Conservation (phyloP, 1,140 invertebrate species). For the Euwallacea fornicatus region DNA sequence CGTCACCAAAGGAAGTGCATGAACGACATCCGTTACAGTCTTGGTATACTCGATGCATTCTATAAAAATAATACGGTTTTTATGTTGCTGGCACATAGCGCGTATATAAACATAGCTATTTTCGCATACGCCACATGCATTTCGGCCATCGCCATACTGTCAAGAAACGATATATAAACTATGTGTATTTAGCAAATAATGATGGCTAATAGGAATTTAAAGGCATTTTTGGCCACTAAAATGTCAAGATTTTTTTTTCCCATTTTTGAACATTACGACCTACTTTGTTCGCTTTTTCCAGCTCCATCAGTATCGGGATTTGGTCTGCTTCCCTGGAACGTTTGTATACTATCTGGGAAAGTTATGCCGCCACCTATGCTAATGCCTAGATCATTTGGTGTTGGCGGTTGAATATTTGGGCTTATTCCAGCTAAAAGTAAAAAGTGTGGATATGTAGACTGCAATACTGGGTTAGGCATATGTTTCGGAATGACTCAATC, state of each 20-base stretch:
- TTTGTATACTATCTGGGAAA: not conserved
- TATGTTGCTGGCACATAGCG: not conserved
- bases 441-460: not conserved
- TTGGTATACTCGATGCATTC: conserved; percentile 55
- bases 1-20: conserved; percentile 51
- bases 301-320: not conserved
- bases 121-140: not conserved
- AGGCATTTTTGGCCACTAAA: too few species aligned
- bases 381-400: conserved; percentile 16
- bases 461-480: too few species aligned
- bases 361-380: not conserved
- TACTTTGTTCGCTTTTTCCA: conserved; percentile 42
- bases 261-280: conserved; percentile 11
- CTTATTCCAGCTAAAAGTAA: not conserved
- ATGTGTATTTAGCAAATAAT: too few species aligned
- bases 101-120: not conserved
- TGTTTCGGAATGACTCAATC: too few species aligned
- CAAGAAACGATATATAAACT: not conserved
- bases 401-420: not conserved
- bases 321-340: not conserved
- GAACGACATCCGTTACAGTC: conserved; percentile 46
- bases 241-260: not conserved
- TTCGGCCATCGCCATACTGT: not conserved
- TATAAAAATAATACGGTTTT: conserved; percentile 42
- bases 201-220: too few species aligned